These are phyloP conservation scores for Luidia sarsii DNA, from an alignment of 53 echinoderm and acorn worm genomes.

Conservation along the genomic window DNA sequence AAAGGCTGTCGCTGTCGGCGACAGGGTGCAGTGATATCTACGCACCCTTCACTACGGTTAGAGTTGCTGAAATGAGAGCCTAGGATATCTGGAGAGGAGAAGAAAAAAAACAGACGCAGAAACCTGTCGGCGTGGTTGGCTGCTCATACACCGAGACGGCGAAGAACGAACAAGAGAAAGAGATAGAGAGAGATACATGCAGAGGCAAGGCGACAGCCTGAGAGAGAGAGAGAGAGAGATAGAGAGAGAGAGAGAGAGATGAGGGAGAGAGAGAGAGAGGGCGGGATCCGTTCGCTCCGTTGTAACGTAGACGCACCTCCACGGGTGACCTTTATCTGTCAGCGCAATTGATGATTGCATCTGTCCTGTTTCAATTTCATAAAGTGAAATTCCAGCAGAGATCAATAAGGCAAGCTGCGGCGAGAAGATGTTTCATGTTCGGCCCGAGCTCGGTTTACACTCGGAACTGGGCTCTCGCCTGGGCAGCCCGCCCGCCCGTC, in stretches of 20 bases:
- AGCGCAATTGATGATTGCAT: slow-evolving; percentile 73
- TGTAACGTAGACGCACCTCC: slow-evolving; percentile 46
- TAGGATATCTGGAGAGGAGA: neutral
- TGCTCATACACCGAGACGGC: neutral
- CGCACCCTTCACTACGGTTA: slow-evolving; percentile 36
- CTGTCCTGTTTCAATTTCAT: slow-evolving; percentile 91
- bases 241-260: neutral
- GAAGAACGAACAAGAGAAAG: neutral
- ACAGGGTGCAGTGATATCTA: slow-evolving; percentile 48
- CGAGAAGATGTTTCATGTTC: slow-evolving; percentile 61
- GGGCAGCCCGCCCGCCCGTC: too few species aligned
- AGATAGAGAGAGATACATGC: slow-evolving; percentile 4
- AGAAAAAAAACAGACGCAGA: neutral
- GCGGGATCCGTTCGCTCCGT: slow-evolving; percentile 17
- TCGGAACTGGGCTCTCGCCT: too few species aligned
- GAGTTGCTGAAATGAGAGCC: slow-evolving; percentile 51
- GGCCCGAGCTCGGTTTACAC: slow-evolving; percentile 50
- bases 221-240: neutral
- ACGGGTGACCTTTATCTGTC: slow-evolving; percentile 63
- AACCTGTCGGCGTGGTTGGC: neutral
- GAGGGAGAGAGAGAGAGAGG: neutral
- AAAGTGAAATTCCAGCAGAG: slow-evolving; percentile 69
- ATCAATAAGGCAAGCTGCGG: slow-evolving; percentile 75
- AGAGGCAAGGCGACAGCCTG: neutral
- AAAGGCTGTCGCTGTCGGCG: slow-evolving; percentile 46